Evolutionary conservation across 2,888 invertebrate species (phyloP), one percentile per base, ranked within the genome.

Genomic region (Limulus polyphemus): DNA sequence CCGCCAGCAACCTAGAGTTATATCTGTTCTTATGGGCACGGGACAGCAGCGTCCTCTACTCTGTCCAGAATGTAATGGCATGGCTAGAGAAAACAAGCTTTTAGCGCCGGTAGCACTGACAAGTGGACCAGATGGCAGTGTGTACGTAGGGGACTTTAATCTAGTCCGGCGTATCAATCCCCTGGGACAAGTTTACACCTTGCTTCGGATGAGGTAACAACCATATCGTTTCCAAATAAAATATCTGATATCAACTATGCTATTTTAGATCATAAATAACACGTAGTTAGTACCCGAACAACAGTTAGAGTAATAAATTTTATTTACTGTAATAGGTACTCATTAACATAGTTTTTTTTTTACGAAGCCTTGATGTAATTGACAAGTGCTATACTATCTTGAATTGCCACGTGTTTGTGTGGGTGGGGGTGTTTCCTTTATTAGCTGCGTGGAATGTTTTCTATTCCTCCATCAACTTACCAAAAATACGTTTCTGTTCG

Each of bases 81-180:
- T 86, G 54, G 90, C 90, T 9, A 79, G 83, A 56, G 85, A 87
- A 71, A 85, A 90, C 77, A 81, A 90, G 47, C 81, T 98, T 0
- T 79, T 95, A 63, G 92, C 94, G 0, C 97, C 98, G 0, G 92
- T 94, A 0, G 92, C 97, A 0, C 78, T 99, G 47, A 88, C 94
- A 0, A 85, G 91, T 0, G 88, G 91, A 0, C 84, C 93, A 0
- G 95, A 95, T 76, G 98, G 98, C 32, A 87, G 91, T 55, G 82
- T 99, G 47, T 97, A 88, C 74, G 90, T 97, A 0, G 95, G 95
- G 1, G 97, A 97, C 77, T 95, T 93, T 75, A 94, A 97, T 78
- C 84, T 93, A 47, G 89, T 95, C 63, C 82, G 94, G 56, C 85
- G 90, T 72, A 87, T 94, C 69, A 82, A 84, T 71, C 87, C 90